phyloP scores from a whole-genome alignment of 2,888 invertebrate species.

The Rhodophaea formosa region DNA sequence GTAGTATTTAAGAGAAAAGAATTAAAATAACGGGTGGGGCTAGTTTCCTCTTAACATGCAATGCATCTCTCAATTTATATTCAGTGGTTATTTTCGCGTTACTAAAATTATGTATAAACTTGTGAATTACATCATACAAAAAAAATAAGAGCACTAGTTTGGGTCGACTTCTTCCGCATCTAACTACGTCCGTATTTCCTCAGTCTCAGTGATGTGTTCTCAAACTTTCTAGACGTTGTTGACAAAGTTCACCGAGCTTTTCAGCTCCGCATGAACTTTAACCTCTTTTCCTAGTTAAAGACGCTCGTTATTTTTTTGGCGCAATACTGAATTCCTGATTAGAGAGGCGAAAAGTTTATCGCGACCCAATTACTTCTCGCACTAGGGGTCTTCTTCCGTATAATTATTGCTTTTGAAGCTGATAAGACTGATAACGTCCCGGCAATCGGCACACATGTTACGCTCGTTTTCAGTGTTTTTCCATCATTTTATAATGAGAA shows the following conservation, averaged over 20 bases:
- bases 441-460: background rate
- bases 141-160: background rate
- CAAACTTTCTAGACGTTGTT: background rate
- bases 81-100: too few relatives aligned
- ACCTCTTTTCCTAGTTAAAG: background rate
- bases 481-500: background rate
- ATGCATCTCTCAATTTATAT: too few relatives aligned
- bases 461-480: conserved; percentile 11
- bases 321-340: background rate
- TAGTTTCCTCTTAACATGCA: too few relatives aligned
- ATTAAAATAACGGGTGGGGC: too few relatives aligned
- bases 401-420: background rate
- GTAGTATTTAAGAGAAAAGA: too few relatives aligned
- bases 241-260: background rate
- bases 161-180: background rate
- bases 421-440: background rate
- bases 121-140: too few relatives aligned
- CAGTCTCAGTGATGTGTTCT: background rate
- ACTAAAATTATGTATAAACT: too few relatives aligned
- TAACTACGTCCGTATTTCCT: background rate
- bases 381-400: background rate
- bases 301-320: background rate
- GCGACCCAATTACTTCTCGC: background rate
- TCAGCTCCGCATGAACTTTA: background rate
- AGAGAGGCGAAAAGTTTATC: conserved; percentile 4